Evolutionary conservation across 2,888 invertebrate species (phyloP).

Genomic region (Lasiommata megera): DNA sequence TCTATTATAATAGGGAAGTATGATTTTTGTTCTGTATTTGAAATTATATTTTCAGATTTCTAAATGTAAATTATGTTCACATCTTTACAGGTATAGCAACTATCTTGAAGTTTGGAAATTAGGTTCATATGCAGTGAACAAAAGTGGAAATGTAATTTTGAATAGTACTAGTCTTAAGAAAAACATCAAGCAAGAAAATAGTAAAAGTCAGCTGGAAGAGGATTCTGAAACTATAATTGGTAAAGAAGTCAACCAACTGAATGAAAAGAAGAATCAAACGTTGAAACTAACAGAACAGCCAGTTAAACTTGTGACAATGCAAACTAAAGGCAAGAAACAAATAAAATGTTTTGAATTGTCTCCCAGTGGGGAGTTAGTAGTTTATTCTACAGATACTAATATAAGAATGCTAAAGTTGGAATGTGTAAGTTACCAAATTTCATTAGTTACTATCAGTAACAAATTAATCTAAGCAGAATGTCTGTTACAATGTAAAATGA

Average conservation of each 20-base stretch:
- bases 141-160: conserved; percentile 76
- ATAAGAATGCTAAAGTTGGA: conserved; percentile 85
- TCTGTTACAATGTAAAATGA: too few relatives aligned
- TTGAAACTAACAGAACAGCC: conserved; percentile 78
- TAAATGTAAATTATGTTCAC: not conserved
- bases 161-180: conserved; percentile 38
- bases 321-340: conserved; percentile 83
- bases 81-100: conserved; percentile 72
- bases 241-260: conserved; percentile 6
- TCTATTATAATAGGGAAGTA: too few relatives aligned
- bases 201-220: conserved; percentile 47
- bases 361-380: conserved; percentile 85
- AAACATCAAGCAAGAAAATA: conserved; percentile 35
- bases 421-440: conserved; percentile 53
- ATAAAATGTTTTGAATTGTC: conserved; percentile 87
- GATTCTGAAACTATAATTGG: conserved; percentile 49
- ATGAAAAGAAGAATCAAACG: conserved; percentile 40
- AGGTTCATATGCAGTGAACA: conserved; percentile 77
- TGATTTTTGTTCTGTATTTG: not conserved
- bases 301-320: conserved; percentile 85
- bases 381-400: conserved; percentile 86
- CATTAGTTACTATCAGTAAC: too few relatives aligned
- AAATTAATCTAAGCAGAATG: too few relatives aligned
- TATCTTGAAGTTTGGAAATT: conserved; percentile 79
- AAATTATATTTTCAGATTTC: too few relatives aligned